A percentile compares a stretch with the other conserved stretches of the same genome.
These are phyloP conservation scores for Trogon surrucura DNA, from an alignment of 2,113 vertebrate genomes.

Conservation along the genomic window DNA sequence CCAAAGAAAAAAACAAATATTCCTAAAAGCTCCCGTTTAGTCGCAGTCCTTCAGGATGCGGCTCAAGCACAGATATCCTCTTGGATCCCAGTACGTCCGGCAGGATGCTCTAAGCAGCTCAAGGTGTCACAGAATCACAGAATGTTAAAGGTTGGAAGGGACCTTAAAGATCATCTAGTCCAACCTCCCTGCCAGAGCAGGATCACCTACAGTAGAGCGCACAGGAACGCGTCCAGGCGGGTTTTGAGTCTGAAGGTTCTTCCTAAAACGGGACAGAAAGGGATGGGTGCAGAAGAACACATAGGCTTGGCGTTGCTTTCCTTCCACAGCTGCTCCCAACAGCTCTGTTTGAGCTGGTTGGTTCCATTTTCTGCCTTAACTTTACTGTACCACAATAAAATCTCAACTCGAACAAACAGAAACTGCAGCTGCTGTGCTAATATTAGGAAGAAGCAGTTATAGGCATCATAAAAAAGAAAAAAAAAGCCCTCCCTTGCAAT, in stretches of 20 bases:
- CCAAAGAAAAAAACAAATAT: not conserved
- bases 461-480: not conserved
- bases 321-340: not conserved
- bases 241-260: not conserved
- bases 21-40: not conserved
- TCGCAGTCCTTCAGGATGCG: not conserved
- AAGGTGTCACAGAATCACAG: no score
- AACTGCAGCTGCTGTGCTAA: constrained; percentile 3
- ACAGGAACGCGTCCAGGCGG: no score
- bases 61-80: not conserved
- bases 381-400: not conserved
- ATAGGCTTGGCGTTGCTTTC: not conserved
- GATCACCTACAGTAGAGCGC: no score
- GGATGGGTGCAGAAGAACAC: not conserved
- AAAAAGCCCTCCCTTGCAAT: not conserved
- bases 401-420: not conserved
- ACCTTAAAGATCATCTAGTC: no score
- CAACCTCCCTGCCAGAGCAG: no score
- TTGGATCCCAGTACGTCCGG: not conserved
- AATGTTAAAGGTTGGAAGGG: no score
- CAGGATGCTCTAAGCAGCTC: not conserved
- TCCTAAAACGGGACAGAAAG: not conserved
- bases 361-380: not conserved
- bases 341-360: not conserved
- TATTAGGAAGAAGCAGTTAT: not conserved